phyloP scores from a whole-genome alignment of 2,797 vertebrate genomes.

The Antrozous pallidus region DNA sequence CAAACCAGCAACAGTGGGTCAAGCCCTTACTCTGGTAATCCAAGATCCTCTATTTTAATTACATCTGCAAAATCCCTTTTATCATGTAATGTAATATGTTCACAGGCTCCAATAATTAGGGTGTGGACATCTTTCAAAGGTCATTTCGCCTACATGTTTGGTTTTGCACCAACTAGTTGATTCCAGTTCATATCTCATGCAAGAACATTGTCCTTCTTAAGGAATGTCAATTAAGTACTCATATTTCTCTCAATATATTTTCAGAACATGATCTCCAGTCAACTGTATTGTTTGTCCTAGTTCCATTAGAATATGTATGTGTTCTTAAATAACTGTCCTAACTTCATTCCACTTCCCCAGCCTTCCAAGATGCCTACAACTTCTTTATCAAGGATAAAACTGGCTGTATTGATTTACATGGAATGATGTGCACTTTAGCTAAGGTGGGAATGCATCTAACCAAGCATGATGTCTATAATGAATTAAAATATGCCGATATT shows the following conservation, averaged over 20 bases:
- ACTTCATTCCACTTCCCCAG: conserved; percentile 61
- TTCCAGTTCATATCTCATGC: conserved; percentile 9
- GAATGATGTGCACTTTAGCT: conserved; percentile 64
- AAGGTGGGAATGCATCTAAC: conserved; percentile 70
- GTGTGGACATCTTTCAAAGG: background rate
- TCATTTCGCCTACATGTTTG: background rate
- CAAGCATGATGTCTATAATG: conserved; percentile 53
- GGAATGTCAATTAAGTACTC: background rate
- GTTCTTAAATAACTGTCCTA: conserved; percentile 39
- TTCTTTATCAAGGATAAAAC: conserved; percentile 72
- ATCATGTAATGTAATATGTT: background rate
- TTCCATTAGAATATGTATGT: conserved; percentile 7
- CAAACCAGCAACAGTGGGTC: background rate
- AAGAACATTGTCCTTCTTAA: background rate
- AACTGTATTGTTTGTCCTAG: background rate
- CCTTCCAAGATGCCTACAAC: conserved; percentile 74
- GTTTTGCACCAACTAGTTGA: conserved; percentile 24
- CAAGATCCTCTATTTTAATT: background rate
- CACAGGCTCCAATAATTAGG: background rate
- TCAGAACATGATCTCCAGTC: background rate
- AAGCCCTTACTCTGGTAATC: background rate
- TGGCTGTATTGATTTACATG: conserved; percentile 65
- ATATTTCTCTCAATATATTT: conserved; percentile 16
- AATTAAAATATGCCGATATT: conserved; percentile 70
- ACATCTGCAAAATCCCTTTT: background rate